Percentiles rank a stretch among this genome's conserved stretches.
phyloP scores from a whole-genome alignment of 2,888 invertebrate genomes.

The Elysia crispata region DNA sequence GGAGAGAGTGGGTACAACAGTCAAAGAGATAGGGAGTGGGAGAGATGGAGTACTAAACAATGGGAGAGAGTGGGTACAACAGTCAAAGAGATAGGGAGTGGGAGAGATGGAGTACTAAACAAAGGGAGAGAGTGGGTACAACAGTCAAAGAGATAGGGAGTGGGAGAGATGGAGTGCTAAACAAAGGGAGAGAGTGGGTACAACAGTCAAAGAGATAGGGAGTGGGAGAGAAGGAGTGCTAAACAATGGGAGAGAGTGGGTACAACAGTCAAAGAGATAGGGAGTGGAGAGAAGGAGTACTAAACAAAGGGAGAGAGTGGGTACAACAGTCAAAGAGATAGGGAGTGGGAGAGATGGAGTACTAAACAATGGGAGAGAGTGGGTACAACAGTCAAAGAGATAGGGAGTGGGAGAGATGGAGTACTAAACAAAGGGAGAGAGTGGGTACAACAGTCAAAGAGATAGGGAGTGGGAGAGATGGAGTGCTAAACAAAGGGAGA shows the following conservation, averaged over 20 bases:
- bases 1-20: constrained; percentile 15
- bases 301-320: background rate
- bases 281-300: background rate
- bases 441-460: too few relatives aligned
- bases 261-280: background rate
- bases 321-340: background rate
- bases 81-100: constrained; percentile 20
- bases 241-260: background rate
- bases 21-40: background rate
- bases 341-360: background rate
- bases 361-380: too few relatives aligned
- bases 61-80: too few relatives aligned
- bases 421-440: too few relatives aligned
- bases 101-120: constrained; percentile 24
- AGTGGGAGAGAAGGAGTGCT: background rate
- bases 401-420: too few relatives aligned
- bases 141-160: constrained; percentile 12
- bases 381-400: too few relatives aligned
- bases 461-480: too few relatives aligned
- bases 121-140: constrained; percentile 16
- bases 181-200: background rate
- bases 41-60: constrained; percentile 23
- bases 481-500: too few relatives aligned
- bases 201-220: background rate
- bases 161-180: constrained; percentile 12